Percentiles rank a stretch among this genome's conserved stretches.
These are phyloP conservation scores for Pantherophis vulpinus DNA, from an alignment of 2,797 vertebrate species.

Conservation along the genomic window DNA sequence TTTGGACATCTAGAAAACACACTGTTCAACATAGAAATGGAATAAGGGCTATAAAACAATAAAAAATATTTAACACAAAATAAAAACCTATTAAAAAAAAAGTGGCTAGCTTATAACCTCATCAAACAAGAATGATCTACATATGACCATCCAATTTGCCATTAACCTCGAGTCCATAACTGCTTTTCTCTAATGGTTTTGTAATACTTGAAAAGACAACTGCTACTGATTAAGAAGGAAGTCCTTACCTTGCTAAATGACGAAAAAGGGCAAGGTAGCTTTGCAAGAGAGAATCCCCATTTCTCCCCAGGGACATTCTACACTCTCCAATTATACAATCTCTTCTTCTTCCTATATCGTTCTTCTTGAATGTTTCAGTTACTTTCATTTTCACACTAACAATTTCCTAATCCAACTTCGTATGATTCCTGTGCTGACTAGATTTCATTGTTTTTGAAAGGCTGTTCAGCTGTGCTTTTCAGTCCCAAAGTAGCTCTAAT, in stretches of 20 bases:
- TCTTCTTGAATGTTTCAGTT: conserved; percentile 20
- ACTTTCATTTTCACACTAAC: conserved; percentile 2
- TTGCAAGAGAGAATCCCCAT: not conserved
- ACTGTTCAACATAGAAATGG: no score
- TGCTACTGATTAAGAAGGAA: not conserved
- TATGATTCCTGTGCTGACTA: not conserved
- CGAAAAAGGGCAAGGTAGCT: not conserved
- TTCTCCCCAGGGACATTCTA: not conserved
- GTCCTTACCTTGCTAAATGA: not conserved
- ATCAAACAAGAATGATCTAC: not conserved
- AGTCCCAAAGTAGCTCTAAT: conserved; percentile 24
- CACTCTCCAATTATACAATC: not conserved
- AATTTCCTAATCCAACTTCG: not conserved
- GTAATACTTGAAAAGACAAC: not conserved
- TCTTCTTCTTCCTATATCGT: conserved; percentile 12
- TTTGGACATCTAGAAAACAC: no score
- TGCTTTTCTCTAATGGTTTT: not conserved
- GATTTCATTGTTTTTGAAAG: conserved; percentile 14
- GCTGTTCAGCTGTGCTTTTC: not conserved
- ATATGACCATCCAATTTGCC: not conserved
- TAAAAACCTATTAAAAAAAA: not conserved
- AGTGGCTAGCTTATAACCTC: not conserved
- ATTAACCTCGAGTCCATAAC: not conserved
- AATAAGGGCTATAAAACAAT: no score
- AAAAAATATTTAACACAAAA: no score